Evolutionary conservation across 1,140 invertebrate genomes (phyloP).

Genomic region (Ridgeia piscesae): DNA sequence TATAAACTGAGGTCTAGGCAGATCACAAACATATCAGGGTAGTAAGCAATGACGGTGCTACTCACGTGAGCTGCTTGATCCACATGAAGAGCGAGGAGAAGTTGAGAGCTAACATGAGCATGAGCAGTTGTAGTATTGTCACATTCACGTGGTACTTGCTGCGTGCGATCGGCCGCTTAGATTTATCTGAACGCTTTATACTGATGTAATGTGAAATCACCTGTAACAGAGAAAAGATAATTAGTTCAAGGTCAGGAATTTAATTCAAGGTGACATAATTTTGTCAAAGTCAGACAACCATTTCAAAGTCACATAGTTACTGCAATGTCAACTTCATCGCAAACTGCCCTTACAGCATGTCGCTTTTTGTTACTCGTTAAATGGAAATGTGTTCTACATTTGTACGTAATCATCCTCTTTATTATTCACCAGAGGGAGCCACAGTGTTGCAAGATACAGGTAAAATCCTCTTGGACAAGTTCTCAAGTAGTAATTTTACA

Average conservation of each 20-base stretch:
- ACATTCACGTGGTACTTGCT: constrained; percentile 20
- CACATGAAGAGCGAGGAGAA: neutral
- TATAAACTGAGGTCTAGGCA: neutral
- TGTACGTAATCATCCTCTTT: too few relatives aligned
- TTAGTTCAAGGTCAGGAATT: neutral
- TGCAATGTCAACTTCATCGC: too few relatives aligned
- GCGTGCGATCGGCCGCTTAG: neutral
- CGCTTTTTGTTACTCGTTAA: too few relatives aligned
- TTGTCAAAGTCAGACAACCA: too few relatives aligned
- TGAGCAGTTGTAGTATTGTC: constrained; percentile 14
- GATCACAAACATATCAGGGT: neutral
- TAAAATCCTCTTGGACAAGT: too few relatives aligned
- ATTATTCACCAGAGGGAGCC: too few relatives aligned
- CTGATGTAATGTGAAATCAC: constrained; percentile 2
- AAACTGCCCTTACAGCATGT: too few relatives aligned
- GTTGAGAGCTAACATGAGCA: constrained; percentile 7
- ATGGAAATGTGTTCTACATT: too few relatives aligned
- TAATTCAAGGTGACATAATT: too few relatives aligned
- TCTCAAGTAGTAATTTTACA: too few relatives aligned
- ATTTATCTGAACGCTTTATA: neutral
- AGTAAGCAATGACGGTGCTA: neutral
- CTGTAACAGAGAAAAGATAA: neutral
- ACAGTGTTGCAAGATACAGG: too few relatives aligned
- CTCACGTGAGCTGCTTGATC: neutral
- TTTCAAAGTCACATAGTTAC: neutral